Evolutionary conservation across 2,888 invertebrate genomes (phyloP), one percentile per base, ranked within the genome.

Genomic region (Brenthis hecate): DNA sequence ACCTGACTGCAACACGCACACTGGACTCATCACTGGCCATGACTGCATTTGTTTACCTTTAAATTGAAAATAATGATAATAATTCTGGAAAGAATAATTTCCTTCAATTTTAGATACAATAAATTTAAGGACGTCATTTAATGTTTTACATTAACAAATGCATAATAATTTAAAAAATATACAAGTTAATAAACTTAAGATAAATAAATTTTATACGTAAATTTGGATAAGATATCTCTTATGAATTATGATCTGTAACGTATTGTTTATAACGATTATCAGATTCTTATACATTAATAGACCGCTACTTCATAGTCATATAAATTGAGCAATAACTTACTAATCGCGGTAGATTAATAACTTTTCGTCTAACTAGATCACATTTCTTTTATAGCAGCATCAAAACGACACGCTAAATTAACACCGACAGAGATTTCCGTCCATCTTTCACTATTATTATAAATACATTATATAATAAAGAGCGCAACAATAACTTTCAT

Each of bases 1-100:
- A 95, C 95, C 95, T 94, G 84, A 95, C 94, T 72, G 95, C 95
- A 76, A 96, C 95, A 66, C 95, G 94, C 64, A 95, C 95, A 78
- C 94, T 94, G 80, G 94, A 94, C 84, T 96, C 95, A 78, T 94
- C 94, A 76, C 94, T 94, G 74, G 94, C 91, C 94, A 95, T 94
- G 81, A 78, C 81, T 87, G 82, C 82, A 78, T 79, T 74, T 74
- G 78, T 77, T 77, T 78, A 83, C 85, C 90, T 90, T 80, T 13
- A 72, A 66, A 64, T 51, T 16, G n/a, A 48, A 28, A 11, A 56
- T n/a, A n/a, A 32, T 19, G n/a, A 13, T 43, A 56, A 3, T 43
- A 36, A 19, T 2, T 32, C 8, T 62, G 6, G n/a, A 51, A 51
- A 16, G n/a, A 16, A 16, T 53, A 53, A n/a, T 14, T 43, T 43